Conservation (phyloP, 2,888 invertebrate species). For the Drepanosiphum platanoidis region DNA sequence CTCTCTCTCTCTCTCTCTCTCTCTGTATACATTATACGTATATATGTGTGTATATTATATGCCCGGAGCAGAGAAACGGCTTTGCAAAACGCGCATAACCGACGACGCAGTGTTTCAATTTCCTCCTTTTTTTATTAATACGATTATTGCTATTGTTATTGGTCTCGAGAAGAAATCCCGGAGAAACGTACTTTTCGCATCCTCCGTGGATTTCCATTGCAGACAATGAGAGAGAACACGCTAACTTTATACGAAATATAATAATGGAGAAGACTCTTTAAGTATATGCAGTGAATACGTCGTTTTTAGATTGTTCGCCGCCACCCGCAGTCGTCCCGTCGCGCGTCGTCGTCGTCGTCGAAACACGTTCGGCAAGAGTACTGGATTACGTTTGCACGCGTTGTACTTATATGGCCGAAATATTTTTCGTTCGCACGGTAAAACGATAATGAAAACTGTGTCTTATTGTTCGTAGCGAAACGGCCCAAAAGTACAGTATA, state of each 20-base stretch:
- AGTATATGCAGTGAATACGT: not conserved
- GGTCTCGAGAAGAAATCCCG: slow-evolving; percentile 18
- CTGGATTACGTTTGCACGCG: too few species aligned
- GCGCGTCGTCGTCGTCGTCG: too few species aligned
- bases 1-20: not conserved
- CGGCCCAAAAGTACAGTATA: too few species aligned
- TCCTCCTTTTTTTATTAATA: slow-evolving; percentile 33
- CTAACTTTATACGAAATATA: not conserved
- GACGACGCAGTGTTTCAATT: slow-evolving; percentile 48
- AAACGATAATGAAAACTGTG: too few species aligned
- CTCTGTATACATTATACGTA: not conserved
- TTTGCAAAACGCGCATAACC: slow-evolving; percentile 4
- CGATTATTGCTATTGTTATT: slow-evolving; percentile 55
- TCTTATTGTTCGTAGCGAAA: too few species aligned
- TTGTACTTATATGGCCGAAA: too few species aligned
- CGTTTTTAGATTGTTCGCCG: not conserved
- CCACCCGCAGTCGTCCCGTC: too few species aligned
- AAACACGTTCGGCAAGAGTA: too few species aligned
- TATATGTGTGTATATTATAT: slow-evolving; percentile 1
- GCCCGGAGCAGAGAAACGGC: not conserved
- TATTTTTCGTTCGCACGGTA: too few species aligned
- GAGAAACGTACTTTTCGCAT: slow-evolving; percentile 28
- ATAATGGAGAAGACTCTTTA: not conserved
- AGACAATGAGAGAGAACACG: not conserved
- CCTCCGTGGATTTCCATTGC: not conserved